Percentiles rank a stretch among this genome's conserved stretches.
phyloP scores from a whole-genome alignment of 2,797 vertebrate species.

The Pteropus rufus region DNA sequence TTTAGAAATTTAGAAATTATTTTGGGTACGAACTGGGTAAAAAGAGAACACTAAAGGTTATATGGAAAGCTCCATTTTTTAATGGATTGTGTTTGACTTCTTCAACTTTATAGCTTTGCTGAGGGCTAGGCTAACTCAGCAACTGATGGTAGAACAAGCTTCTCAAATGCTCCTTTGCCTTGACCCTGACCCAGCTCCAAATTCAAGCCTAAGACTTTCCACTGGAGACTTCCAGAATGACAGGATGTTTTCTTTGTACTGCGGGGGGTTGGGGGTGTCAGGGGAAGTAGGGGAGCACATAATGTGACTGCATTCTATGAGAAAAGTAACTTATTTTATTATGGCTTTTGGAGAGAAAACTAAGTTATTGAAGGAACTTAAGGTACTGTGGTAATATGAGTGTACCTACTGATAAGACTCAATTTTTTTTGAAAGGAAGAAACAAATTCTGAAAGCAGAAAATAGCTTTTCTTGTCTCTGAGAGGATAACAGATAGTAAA shows the following conservation, averaged over 20 bases:
- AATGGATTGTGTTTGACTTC: neutral
- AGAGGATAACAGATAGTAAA: slow-evolving; percentile 8
- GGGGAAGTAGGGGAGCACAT: neutral
- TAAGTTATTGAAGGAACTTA: neutral
- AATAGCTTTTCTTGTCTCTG: neutral
- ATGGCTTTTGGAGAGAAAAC: neutral
- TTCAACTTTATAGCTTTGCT: neutral
- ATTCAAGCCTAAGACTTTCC: neutral
- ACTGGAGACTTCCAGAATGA: neutral
- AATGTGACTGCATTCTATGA: neutral
- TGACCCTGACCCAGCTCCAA: neutral
- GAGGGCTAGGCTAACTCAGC: neutral
- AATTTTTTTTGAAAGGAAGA: neutral
- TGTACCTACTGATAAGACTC: neutral
- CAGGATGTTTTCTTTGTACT: neutral
- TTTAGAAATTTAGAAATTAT: neutral
- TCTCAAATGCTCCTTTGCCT: neutral
- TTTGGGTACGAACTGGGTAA: neutral
- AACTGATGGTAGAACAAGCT: neutral
- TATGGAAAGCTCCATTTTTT: neutral
- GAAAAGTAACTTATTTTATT: neutral
- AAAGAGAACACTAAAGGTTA: neutral
- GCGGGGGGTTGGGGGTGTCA: too few species aligned
- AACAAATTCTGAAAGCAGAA: slow-evolving; percentile 20
- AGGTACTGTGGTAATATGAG: neutral